Base-by-base conservation (phyloP, 2,888 invertebrate species). In the Campopleginae sp. region DNA sequence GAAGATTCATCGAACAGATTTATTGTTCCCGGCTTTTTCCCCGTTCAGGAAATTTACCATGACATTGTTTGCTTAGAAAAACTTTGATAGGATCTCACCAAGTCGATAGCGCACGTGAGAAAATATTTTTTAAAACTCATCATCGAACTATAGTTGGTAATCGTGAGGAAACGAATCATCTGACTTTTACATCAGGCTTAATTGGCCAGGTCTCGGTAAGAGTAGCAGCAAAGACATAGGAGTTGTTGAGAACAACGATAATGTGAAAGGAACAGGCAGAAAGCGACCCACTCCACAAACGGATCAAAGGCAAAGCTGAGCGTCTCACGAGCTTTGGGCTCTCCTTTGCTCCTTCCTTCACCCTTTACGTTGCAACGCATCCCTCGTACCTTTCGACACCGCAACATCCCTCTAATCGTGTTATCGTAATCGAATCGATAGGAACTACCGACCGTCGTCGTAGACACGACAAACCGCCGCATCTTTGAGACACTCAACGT, bases 381-480 rank as follows among this genome's bases (percentile, higher is more conserved):
- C 65, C 70, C 23, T 33, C 54, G 63, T 71, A 80, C 80, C 80
- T 68, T 80, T 65, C 80, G 76, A 80, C 72, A 74, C 80, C 77
- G 68, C 80, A 77, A 72, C 85, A 82, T 82, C 76, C 82, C 61
- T 85, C 80, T 85, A 82, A 85, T 85, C 79, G 71, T 80, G 72
- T 85, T 85, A 85, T 82, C 82, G 77, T 85, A 85, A 85, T 85
- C 82, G 82, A 85, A 85, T 85, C 82, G 82, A 85, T 82, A 70
- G 72, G 82, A 85, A 82, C 82, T 85, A 85, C 85, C 85, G 75
- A 80, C 74, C 79, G 72, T 77, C 72, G 44, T 77, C 71, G 85
- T 85, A 85, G 82, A 82, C 80, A 72, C 82, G 51, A 61, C 58
- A 58, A 44, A 80, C 75, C 46, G 46, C 72, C 79, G 79, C 38